phyloP scores from a whole-genome alignment of 2,888 invertebrate species.

The Temnothorax unifasciatus region DNA sequence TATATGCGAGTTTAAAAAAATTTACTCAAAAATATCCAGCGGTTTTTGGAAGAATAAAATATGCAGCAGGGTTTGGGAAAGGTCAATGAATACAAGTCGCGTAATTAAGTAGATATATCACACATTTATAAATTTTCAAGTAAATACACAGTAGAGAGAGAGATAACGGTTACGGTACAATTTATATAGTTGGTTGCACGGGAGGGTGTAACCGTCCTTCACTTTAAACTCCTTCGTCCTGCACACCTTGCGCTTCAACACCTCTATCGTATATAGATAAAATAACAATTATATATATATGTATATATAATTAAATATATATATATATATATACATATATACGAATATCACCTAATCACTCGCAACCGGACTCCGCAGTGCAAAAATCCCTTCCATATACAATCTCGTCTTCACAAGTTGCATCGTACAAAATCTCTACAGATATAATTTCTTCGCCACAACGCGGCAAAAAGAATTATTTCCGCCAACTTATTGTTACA shows the following conservation, averaged over 20 bases:
- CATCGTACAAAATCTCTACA: constrained; percentile 25
- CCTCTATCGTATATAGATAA: constrained; percentile 39
- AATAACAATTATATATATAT: constrained; percentile 33
- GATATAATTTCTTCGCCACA: constrained; percentile 2
- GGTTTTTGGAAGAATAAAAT: background rate
- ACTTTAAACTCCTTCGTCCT: constrained; percentile 27
- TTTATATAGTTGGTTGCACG: constrained; percentile 50
- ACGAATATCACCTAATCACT: background rate
- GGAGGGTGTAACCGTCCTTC: constrained; percentile 36
- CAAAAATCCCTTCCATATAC: background rate
- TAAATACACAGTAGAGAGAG: constrained; percentile 59
- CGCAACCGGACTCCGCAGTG: constrained; percentile 2
- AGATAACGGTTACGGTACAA: constrained; percentile 62
- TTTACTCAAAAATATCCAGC: no score
- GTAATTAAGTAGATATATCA: constrained; percentile 57
- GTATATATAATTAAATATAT: background rate
- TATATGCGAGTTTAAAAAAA: background rate
- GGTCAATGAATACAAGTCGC: constrained; percentile 45
- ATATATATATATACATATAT: background rate
- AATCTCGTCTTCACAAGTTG: background rate
- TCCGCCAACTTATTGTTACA: background rate
- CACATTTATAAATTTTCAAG: constrained; percentile 67
- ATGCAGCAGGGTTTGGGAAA: constrained; percentile 9
- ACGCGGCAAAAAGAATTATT: background rate
- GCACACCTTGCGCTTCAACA: constrained; percentile 19